Base-by-base conservation (phyloP, 2,888 invertebrate species). In the Phanerotoma sp. region DNA sequence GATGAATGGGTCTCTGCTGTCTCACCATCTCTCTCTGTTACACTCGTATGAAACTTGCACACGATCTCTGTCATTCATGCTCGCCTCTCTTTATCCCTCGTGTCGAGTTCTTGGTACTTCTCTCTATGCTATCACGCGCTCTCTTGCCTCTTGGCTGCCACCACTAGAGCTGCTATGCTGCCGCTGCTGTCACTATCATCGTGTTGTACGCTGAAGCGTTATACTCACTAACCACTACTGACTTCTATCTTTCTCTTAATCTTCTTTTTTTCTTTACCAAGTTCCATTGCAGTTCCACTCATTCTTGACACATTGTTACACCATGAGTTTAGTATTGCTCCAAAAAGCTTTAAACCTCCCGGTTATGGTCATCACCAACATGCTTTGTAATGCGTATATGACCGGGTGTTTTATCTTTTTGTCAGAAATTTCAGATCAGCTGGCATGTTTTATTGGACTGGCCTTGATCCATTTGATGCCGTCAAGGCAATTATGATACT, bases 101-200 rank as follows among this genome's bases (percentile, higher is more conserved):
- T 51, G 59, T 59, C 53, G 59, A 57, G 54, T 63, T 59, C 59
- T 52, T 41, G 54, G 51, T 55, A 75, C 71, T 71, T 67, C 58
- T n/a, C n/a, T 66, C 67, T 76, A 80, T 9, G 79, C 79, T 80
- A 79, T 79, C 79, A 79, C 80, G 79, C 79, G 79, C 79, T 79
- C 79, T 78, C 53, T 53, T 53, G 41, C 32, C 41, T 30, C 33
- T 47, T 22, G 25, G 47, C 38, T 53, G 41, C 47, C 33, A 38
- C 53, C 47, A 46, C 52, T 28, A 53, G 35, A 7, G 13, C 16
- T 35, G 13, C 35, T 45, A 9, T 51, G 16, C 35, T 48, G 53
- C 46, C 38, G 40, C 35, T 44, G 25, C 51, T 38, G 40, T 25
- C 16, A 15, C 37, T 38, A 25, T 41, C 47, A 37, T 37, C 25